Conservation (phyloP, 1,140 invertebrate species). For the Octopus sinensis region DNA sequence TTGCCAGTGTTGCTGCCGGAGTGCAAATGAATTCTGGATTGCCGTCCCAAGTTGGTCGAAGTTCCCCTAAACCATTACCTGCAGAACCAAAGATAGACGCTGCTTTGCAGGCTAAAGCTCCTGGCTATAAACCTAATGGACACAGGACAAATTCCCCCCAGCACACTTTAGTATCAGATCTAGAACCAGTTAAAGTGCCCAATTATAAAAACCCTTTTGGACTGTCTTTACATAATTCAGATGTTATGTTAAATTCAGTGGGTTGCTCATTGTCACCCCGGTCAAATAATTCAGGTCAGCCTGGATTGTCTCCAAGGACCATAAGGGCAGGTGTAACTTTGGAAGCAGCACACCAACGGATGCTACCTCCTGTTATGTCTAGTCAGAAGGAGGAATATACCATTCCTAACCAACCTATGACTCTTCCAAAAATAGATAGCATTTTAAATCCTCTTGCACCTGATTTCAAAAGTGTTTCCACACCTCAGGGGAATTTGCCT, state of each 20-base stretch:
- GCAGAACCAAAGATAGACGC: constrained; percentile 44
- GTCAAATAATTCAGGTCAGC: constrained; percentile 17
- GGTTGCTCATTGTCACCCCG: constrained; percentile 20
- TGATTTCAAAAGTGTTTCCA: constrained; percentile 64
- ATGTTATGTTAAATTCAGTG: constrained; percentile 16
- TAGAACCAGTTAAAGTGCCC: background rate
- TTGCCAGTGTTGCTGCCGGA: constrained; percentile 70
- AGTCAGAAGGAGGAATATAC: constrained; percentile 52
- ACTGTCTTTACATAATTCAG: background rate
- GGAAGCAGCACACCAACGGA: constrained; percentile 26
- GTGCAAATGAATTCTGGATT: constrained; percentile 37
- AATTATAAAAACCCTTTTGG: background rate
- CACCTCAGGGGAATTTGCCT: background rate
- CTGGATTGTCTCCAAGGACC: constrained; percentile 29
- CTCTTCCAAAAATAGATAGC: constrained; percentile 62
- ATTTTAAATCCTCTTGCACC: constrained; percentile 83
- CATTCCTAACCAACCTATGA: constrained; percentile 57
- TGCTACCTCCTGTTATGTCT: constrained; percentile 19
- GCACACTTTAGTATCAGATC: constrained; percentile 16
- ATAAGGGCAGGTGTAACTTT: constrained; percentile 27
- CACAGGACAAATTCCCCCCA: constrained; percentile 39
- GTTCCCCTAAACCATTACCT: constrained; percentile 65
- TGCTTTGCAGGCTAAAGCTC: constrained; percentile 52
- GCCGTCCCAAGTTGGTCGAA: constrained; percentile 45
- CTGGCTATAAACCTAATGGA: constrained; percentile 45